Evolutionary conservation across 2,113 vertebrate species (phyloP), one percentile per base, ranked within the genome.

Genomic region (Burhinus bistriatus): DNA sequence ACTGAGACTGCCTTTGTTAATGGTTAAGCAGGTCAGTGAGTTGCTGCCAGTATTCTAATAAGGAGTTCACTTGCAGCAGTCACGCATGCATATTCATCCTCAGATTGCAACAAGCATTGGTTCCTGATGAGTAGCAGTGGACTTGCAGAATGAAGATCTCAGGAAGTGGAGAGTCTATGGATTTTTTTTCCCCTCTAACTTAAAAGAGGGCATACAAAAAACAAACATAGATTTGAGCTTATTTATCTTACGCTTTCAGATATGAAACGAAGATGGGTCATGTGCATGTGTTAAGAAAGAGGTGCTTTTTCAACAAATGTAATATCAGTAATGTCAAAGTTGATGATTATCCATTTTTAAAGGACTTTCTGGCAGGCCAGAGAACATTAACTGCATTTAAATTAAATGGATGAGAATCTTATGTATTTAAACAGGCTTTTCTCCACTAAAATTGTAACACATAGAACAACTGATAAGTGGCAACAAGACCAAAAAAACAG

Each of bases 251-350:
- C 0, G 0, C 8, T 85, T 86, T 79, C 40, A 69, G 36, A 66
- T 9, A 81, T 11, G 10, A 80, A 90, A 76, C 1, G 3, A 65
- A 76, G 10, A 65, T 79, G 12, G 15, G 12, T 55, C 40, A 76
- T 5, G 7, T 11, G 8, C 18, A 49, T 0, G 0, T 23, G 23
- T 59, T 65, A 79, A 40, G n/a, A 90, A 68, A 82, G 0, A 34
- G 15, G 15, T 32, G 11, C 1, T 34, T 54, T 91, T 73, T 73
- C 2, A 3, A 69, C 11, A 76, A 80, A 85, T 47, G 32, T 7
- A 18, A 23, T n/a, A 75, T 25, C 13, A 65, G 34, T 42, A 87
- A 72, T 36, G 44, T 54, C 57, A 55, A 66, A 89, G 49, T 16
- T 84, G 20, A 42, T 51, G 27, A 75, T 70, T 42, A 73, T 20